phyloP scores from a whole-genome alignment of 2,888 invertebrate genomes.

The Laspeyria flexula region DNA sequence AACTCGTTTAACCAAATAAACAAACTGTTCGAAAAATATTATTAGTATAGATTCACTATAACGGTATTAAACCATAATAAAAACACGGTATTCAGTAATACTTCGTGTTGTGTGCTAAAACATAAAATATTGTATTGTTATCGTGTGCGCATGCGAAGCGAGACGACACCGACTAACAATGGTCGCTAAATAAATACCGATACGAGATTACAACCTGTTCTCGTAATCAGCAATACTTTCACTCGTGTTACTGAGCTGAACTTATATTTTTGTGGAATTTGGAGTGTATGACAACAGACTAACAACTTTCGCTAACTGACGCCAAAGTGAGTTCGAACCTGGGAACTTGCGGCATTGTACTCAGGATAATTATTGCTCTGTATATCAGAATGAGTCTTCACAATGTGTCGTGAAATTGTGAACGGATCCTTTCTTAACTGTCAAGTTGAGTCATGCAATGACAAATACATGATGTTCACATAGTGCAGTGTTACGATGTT shows the following conservation, averaged over 20 bases:
- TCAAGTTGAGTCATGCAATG: too few relatives aligned
- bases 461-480: too few relatives aligned
- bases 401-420: too few relatives aligned
- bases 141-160: constrained; percentile 5
- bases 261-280: background rate
- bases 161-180: constrained; percentile 7
- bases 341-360: too few relatives aligned
- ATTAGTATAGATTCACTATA: too few relatives aligned
- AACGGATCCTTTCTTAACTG: too few relatives aligned
- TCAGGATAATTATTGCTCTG: too few relatives aligned
- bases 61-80: background rate
- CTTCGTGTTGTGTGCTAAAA: background rate
- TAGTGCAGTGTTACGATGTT: too few relatives aligned
- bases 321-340: too few relatives aligned
- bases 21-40: too few relatives aligned
- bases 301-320: background rate
- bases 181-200: constrained; percentile 8
- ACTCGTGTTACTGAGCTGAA: background rate
- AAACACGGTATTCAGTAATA: constrained; percentile 3
- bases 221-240: constrained; percentile 10
- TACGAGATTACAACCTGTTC: constrained; percentile 4
- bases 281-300: background rate
- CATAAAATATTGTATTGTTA: constrained; percentile 7
- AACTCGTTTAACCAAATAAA: too few relatives aligned
- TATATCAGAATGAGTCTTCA: too few relatives aligned